Base-by-base conservation (phyloP, 2,888 invertebrate genomes). In the Chromoteleia sp. region DNA sequence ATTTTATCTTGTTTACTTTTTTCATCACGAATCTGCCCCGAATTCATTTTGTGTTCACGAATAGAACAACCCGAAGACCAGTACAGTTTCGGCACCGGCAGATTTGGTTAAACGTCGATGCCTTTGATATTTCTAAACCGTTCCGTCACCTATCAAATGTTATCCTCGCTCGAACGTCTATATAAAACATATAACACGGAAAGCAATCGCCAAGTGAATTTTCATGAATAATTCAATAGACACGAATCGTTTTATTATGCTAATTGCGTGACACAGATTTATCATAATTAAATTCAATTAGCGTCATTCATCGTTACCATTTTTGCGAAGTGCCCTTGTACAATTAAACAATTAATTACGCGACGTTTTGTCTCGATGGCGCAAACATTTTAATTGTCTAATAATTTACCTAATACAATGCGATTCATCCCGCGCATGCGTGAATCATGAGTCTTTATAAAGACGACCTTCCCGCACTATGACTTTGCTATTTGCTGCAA, bases 401-500 rank as follows among this genome's bases (percentile, higher is more conserved):
- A 70, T 61, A 61, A 70, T 70, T 70, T 61, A 36, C 54, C 63
- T 77, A 70, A 70, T 61, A 68, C 76, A 61, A 77, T 54, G 59
- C 61, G 19, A 68, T 61, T 70, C 45, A 45, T 70, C 14, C 54
- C 33, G 56, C 61, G 43, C 50, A 21, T 25, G 36, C 41, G 33
- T 61, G 59, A 68, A 41, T 76, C 61, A 59, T 52, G 33, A 14
- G n/a, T 19, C 41, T 39, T 50, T 54, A 61, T 67, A 52, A 68
- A 52, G 43, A 30, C 70, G 58, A 45, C 76, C 76, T 70, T 77
- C 76, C 61, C n/a, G 25, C 52, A 54, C 56, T 67, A 76, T 76
- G 76, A 76, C 76, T 59, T 58, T 59, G 68, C 68, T 54, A 68
- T 67, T 68, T 54, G 61, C 33, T 61, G 61, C 29, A 54, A 59